These are phyloP conservation scores for Xyrichtys novacula DNA, from an alignment of 2,797 vertebrate genomes.

Conservation along the genomic window DNA sequence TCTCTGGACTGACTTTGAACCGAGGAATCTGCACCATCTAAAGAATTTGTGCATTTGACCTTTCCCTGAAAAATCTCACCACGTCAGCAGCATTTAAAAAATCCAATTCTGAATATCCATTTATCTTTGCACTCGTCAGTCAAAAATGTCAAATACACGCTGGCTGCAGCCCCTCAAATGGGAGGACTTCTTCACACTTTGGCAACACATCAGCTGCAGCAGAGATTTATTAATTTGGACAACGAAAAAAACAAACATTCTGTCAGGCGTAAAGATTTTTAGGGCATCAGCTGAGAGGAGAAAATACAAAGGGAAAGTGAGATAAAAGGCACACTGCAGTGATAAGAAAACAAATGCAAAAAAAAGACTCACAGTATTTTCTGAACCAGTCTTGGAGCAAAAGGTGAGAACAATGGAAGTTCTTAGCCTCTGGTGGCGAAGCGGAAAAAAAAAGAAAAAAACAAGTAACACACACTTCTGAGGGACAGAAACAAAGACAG, in stretches of 20 bases:
- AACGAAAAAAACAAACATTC: slow-evolving; percentile 11
- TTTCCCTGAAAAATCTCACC: neutral
- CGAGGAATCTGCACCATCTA: neutral
- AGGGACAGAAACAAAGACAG: slow-evolving; percentile 43
- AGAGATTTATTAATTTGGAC: neutral
- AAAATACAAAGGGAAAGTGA: slow-evolving; percentile 15
- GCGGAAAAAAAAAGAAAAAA: slow-evolving; percentile 15
- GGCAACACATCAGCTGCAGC: neutral
- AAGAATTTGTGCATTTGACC: neutral
- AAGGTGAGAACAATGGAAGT: slow-evolving; percentile 61
- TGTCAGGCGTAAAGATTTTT: neutral
- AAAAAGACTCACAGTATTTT: slow-evolving; percentile 11
- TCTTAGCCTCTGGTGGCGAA: slow-evolving; percentile 67
- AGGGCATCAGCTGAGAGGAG: neutral
- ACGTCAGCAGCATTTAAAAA: neutral
- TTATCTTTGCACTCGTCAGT: neutral
- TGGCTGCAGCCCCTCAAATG: neutral
- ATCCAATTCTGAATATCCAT: neutral
- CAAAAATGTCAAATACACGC: neutral
- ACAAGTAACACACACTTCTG: slow-evolving; percentile 41
- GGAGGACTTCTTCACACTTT: neutral
- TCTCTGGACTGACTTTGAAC: neutral
- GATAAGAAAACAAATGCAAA: slow-evolving; percentile 24
- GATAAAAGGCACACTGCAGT: slow-evolving; percentile 17
- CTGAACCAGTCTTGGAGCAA: slow-evolving; percentile 31